These are phyloP conservation scores for Quadroppia sp. DNA, from an alignment of 2,888 invertebrate genomes.

Conservation along the genomic window DNA sequence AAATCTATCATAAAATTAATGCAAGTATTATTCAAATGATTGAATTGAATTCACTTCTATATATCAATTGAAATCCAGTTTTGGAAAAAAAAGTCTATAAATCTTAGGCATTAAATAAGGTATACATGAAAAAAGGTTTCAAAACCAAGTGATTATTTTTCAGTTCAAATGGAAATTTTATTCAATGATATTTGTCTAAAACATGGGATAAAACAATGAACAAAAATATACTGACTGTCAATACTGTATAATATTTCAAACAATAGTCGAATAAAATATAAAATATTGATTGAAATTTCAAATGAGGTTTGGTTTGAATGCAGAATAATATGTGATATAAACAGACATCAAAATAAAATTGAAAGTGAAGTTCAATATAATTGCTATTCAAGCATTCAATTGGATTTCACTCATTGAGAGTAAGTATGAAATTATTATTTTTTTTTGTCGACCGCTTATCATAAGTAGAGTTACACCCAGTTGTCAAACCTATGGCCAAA, in stretches of 20 bases:
- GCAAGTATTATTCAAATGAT: slow-evolving; percentile 17
- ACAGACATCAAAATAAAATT: not conserved
- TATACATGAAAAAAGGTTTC: not conserved
- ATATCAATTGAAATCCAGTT: not conserved
- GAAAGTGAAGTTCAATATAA: not conserved
- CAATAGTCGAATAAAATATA: not conserved
- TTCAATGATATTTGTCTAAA: slow-evolving; percentile 21
- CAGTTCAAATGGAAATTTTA: not conserved
- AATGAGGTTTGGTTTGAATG: too few relatives aligned
- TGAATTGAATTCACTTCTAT: not conserved
- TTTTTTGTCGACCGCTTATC: not conserved
- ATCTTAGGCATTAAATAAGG: slow-evolving; percentile 14
- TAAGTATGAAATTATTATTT: not conserved
- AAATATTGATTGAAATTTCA: not conserved
- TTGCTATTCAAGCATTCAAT: too few relatives aligned
- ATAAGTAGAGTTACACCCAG: slow-evolving; percentile 16
- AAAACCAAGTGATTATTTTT: slow-evolving; percentile 12
- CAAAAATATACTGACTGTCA: too few relatives aligned
- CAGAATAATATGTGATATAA: too few relatives aligned
- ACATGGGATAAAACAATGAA: too few relatives aligned
- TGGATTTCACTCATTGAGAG: not conserved
- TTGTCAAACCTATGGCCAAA: slow-evolving; percentile 4
- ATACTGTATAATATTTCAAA: not conserved
- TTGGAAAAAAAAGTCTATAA: slow-evolving; percentile 8
- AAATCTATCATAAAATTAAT: slow-evolving; percentile 4